phyloP scores from a whole-genome alignment of 2,797 vertebrate genomes.

The Pteropus rufus region DNA sequence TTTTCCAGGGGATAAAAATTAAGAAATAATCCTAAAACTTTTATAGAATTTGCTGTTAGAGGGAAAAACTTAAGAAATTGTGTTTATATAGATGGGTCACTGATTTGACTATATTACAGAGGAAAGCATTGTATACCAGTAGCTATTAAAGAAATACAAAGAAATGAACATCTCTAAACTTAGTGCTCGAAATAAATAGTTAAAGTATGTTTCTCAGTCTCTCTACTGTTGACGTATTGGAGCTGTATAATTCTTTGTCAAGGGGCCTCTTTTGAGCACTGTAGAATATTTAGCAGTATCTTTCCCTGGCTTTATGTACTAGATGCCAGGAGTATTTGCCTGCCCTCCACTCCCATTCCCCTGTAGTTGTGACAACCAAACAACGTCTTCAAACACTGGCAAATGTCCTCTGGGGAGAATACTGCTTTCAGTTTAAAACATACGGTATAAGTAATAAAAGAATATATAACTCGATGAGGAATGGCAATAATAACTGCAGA shows the following conservation, averaged over 20 bases:
- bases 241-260: neutral
- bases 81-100: neutral
- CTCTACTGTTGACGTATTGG: neutral
- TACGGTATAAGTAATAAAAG: neutral
- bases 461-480: neutral
- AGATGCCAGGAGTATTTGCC: neutral
- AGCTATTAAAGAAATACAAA: neutral
- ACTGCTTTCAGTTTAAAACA: neutral
- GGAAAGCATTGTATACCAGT: neutral
- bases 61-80: neutral
- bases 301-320: neutral
- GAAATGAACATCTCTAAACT: neutral
- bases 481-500: neutral
- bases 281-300: neutral
- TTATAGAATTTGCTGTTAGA: neutral
- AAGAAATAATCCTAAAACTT: neutral
- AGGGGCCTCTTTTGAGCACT: no score
- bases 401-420: neutral
- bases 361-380: neutral
- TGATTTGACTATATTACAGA: neutral
- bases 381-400: neutral
- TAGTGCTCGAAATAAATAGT: neutral
- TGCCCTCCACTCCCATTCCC: accelerated
- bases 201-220: neutral
- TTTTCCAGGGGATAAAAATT: neutral